Conservation (phyloP, 2,797 vertebrate species). For the Enteromius treurensis region DNA sequence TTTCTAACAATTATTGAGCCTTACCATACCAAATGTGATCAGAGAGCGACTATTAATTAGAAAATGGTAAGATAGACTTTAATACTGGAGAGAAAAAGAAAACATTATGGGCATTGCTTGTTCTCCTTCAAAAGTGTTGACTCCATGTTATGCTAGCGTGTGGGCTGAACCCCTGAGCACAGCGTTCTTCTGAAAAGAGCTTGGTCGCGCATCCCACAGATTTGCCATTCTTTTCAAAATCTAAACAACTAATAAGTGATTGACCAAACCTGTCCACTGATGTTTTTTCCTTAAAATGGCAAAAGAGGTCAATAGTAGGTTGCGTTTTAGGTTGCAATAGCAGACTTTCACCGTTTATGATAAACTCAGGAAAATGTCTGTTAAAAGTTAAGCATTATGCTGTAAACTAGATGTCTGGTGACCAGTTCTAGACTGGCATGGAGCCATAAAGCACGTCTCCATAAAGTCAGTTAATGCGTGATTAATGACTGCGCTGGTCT, state of each 20-base stretch:
- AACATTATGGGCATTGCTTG: constrained; percentile 50
- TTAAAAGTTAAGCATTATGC: background rate
- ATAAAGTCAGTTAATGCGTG: constrained; percentile 30
- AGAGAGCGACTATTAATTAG: constrained; percentile 20
- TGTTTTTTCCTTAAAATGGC: background rate
- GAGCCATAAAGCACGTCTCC: constrained; percentile 23
- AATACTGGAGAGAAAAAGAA: constrained; percentile 21
- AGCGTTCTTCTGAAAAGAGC: constrained; percentile 39
- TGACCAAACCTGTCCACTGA: background rate
- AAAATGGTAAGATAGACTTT: constrained; percentile 17
- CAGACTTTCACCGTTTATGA: background rate
- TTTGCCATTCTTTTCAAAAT: background rate
- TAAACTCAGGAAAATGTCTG: background rate
- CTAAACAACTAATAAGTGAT: background rate
- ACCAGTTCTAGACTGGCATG: background rate
- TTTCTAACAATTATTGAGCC: background rate
- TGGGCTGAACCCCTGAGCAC: constrained; percentile 35
- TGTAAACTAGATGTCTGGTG: background rate
- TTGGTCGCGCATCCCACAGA: constrained; percentile 38
- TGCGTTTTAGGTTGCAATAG: background rate
- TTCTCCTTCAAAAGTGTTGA: constrained; percentile 29
- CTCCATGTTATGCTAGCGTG: constrained; percentile 36
- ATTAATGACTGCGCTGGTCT: constrained; percentile 49
- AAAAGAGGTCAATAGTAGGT: background rate
- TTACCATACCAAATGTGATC: background rate